phyloP scores from a whole-genome alignment of 53 echinoderm and acorn worm species.

The Apostichopus leukothele region DNA sequence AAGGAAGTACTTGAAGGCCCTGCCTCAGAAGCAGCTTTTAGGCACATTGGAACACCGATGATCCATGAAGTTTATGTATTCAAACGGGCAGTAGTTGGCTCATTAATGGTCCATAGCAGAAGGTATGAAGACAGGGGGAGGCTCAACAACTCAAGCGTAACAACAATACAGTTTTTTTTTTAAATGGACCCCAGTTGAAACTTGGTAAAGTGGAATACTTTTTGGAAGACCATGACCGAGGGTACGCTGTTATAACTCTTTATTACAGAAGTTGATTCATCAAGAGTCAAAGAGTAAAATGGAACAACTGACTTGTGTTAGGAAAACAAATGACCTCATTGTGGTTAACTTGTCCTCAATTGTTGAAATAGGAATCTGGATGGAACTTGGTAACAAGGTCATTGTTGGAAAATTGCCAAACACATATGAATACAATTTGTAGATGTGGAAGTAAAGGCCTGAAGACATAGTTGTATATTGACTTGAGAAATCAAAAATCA shows the following conservation, averaged over 20 bases:
- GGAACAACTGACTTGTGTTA: conserved; percentile 20
- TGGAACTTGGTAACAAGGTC: not conserved
- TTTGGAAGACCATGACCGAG: conserved; percentile 7
- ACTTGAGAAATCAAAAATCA: no score
- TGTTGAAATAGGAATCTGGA: not conserved
- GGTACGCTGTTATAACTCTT: not conserved
- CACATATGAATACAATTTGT: not conserved
- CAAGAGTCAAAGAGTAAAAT: conserved; percentile 2
- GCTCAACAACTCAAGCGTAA: not conserved
- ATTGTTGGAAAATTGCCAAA: conserved; percentile 24
- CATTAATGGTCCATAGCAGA: not conserved
- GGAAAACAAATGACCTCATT: not conserved
- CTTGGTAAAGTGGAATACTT: not conserved
- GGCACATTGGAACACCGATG: conserved; percentile 3
- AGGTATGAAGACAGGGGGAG: conserved; percentile 10
- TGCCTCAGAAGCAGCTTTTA: conserved; percentile 24
- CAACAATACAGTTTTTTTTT: not conserved
- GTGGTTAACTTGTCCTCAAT: not conserved
- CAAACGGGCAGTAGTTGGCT: not conserved
- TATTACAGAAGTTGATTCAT: not conserved
- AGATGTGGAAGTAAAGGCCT: not conserved
- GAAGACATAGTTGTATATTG: no score
- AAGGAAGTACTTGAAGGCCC: conserved; percentile 10
- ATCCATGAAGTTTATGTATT: not conserved
- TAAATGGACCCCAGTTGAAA: not conserved